phyloP scores from a whole-genome alignment of 2,113 vertebrate genomes.

The Embiotoca jacksoni region DNA sequence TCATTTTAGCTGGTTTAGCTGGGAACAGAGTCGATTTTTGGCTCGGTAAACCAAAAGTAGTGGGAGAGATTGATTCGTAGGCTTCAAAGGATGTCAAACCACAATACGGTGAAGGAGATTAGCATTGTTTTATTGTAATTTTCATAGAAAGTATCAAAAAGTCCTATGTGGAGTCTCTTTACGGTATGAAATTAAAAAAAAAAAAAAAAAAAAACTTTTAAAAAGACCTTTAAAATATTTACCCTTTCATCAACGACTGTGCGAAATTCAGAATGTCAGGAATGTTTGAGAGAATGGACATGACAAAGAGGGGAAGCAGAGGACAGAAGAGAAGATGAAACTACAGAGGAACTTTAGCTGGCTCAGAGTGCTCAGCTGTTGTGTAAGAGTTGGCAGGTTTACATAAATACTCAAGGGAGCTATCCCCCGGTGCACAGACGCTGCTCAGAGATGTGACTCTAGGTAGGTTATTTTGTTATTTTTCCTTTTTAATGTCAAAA shows the following conservation, averaged over 20 bases:
- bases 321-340: slow-evolving; percentile 43
- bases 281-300: background rate
- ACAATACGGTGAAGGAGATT: slow-evolving; percentile 19
- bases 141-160: background rate
- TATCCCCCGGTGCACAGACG: slow-evolving; percentile 58
- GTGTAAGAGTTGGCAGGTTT: slow-evolving; percentile 76
- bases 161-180: too few species aligned
- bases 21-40: slow-evolving; percentile 11
- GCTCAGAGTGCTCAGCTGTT: slow-evolving; percentile 48
- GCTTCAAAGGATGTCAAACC: slow-evolving; percentile 29
- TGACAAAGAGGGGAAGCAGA: slow-evolving; percentile 42
- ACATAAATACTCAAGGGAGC: slow-evolving; percentile 59
- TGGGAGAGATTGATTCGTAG: slow-evolving; percentile 8
- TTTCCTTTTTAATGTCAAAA: background rate
- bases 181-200: too few species aligned
- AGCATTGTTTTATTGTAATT: background rate
- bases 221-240: background rate
- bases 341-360: slow-evolving; percentile 28
- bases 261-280: background rate
- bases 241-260: too few species aligned
- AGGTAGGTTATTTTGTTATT: slow-evolving; percentile 58
- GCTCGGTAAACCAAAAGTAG: background rate
- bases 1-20: slow-evolving; percentile 32
- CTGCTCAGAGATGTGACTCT: slow-evolving; percentile 61
- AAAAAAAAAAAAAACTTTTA: background rate